phyloP scores from a whole-genome alignment of 1,140 invertebrate genomes.

The Drosophila lacteicornis region DNA sequence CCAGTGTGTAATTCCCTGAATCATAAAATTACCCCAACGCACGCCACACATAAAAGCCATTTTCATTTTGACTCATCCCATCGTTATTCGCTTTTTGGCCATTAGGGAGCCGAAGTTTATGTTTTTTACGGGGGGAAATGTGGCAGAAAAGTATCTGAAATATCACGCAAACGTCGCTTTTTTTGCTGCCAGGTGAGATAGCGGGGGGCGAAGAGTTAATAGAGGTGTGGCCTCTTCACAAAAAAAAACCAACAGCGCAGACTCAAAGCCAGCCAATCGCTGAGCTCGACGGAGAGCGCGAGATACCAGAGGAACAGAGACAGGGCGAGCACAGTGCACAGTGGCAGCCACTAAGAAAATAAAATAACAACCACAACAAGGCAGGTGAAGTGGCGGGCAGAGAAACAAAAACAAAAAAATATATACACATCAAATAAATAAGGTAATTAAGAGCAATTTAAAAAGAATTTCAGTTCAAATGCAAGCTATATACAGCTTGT shows the following conservation, averaged over 20 bases:
- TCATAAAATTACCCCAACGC: conserved; percentile 75
- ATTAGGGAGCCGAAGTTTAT: conserved; percentile 58
- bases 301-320: conserved; percentile 22
- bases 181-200: conserved; percentile 3
- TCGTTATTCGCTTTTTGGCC: conserved; percentile 14
- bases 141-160: conserved; percentile 23
- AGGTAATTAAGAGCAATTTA: not conserved
- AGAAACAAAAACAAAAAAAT: conserved; percentile 22
- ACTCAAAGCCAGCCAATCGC: conserved; percentile 69
- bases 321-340: conserved; percentile 52
- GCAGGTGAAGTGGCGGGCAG: conserved; percentile 65
- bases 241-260: conserved; percentile 55
- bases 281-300: conserved; percentile 40
- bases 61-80: conserved; percentile 69
- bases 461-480: not conserved
- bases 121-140: conserved; percentile 27
- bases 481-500: not conserved
- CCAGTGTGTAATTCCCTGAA: conserved; percentile 65
- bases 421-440: not conserved
- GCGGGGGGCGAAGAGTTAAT: conserved; percentile 40
- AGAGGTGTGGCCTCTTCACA: conserved; percentile 75
- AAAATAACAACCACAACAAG: conserved; percentile 43
- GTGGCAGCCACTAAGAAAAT: conserved; percentile 48
- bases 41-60: conserved; percentile 80
- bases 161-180: conserved; percentile 56